Evolutionary conservation across 2,888 invertebrate genomes (phyloP).

Genomic region (Epiblema foenella): DNA sequence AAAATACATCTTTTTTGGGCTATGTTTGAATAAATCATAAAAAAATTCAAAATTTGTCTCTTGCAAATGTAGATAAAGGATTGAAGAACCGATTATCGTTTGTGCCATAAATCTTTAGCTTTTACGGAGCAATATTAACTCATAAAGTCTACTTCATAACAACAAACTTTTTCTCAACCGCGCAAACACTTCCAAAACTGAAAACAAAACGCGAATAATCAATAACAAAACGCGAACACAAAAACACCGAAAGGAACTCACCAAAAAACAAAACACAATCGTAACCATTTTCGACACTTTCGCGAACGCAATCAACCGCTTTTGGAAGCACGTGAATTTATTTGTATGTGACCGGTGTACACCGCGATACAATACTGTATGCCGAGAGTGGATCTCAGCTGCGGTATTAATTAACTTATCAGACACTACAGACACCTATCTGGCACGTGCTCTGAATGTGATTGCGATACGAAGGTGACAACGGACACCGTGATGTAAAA

Average conservation of each 20-base stretch:
- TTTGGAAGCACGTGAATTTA: no score
- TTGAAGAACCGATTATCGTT: no score
- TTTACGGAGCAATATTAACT: no score
- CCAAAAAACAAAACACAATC: slow-evolving; percentile 12
- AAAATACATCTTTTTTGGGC: no score
- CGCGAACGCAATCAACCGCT: background rate
- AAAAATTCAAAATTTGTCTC: no score
- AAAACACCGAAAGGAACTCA: slow-evolving; percentile 8
- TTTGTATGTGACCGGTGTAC: no score
- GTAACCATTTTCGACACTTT: slow-evolving; percentile 23
- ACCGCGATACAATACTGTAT: slow-evolving; percentile 3
- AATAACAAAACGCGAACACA: no score
- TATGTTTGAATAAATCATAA: no score
- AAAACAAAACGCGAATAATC: background rate
- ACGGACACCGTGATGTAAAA: slow-evolving; percentile 13
- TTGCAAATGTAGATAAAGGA: no score
- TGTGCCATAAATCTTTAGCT: no score
- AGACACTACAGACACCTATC: background rate
- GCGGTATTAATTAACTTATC: slow-evolving; percentile 25
- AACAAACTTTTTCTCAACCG: background rate
- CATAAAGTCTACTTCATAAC: background rate
- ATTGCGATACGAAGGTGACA: slow-evolving; percentile 13
- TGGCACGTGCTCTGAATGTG: slow-evolving; percentile 32
- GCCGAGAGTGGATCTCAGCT: background rate
- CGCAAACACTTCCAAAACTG: background rate